Evolutionary conservation across 2,888 invertebrate species (phyloP).

Genomic region (Boloria selene): DNA sequence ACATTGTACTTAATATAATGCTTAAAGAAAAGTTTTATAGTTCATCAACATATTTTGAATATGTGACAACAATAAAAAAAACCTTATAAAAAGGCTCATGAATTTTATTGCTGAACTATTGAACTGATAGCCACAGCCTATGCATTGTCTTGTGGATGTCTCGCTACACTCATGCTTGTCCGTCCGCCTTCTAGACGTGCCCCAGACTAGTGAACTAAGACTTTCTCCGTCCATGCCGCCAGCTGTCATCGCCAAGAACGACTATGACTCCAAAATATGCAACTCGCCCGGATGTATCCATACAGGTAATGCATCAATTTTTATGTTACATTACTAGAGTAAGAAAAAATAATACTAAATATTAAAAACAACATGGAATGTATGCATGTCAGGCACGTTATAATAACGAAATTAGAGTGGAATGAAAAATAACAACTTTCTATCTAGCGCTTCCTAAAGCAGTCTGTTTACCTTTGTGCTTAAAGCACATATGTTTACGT

Average conservation of each 20-base stretch:
- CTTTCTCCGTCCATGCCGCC: constrained; percentile 71
- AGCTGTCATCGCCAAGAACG: constrained; percentile 56
- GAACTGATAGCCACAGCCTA: neutral
- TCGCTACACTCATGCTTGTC: constrained; percentile 36
- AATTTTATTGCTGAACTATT: neutral
- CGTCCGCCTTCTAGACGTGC: constrained; percentile 68
- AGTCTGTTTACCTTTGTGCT: too few species aligned
- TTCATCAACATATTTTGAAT: neutral
- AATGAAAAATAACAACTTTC: neutral
- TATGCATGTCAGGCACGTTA: neutral
- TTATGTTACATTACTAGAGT: neutral
- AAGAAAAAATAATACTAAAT: too few species aligned
- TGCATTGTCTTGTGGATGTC: constrained; percentile 23
- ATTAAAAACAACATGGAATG: constrained; percentile 9
- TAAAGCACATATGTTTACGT: too few species aligned
- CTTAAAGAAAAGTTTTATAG: neutral
- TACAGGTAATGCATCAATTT: constrained; percentile 78
- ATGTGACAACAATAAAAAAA: neutral
- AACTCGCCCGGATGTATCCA: constrained; percentile 90
- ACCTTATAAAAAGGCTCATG: neutral
- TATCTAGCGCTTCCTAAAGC: too few species aligned
- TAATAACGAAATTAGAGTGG: neutral
- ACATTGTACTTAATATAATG: neutral
- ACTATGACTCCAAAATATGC: constrained; percentile 79
- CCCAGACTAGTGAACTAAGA: constrained; percentile 76